Base-by-base conservation (phyloP, 53 echinoderm and acorn worm species). In the Henricia sp. region DNA sequence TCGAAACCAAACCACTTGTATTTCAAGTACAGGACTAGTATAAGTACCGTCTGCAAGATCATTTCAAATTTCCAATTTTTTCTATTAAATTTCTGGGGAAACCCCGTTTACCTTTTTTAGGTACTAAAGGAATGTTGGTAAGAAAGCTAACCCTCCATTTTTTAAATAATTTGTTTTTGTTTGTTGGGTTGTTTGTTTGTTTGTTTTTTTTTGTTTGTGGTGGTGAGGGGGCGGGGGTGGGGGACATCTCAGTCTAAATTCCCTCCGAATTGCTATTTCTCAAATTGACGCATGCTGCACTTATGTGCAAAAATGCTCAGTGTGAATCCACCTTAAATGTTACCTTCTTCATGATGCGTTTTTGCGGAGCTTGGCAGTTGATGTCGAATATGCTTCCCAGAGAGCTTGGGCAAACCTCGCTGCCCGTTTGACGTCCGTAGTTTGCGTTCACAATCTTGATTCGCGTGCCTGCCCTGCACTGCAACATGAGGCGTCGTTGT, bases 381-480 rank as follows among this genome's bases (percentile, higher is more conserved):
- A 48, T 80, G 16, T 63, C 64, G 20, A n/a, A 8, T 24, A 80
- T 39, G 8, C 8, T 5, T 27, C 28, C 27, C 17, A 6, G 16
- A 21, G 32, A 1, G 32, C 48, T 80, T 6, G 41, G 63, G 63
- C 80, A 80, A 9, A 80, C 80, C 80, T 64, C 64, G 27, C 63
- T 33, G 1, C 80, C 80, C 9, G 80, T 64, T 11, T 19, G 43
- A 10, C 80, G 42, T 33, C 80, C 80, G 30, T 80, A 80, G 16
- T 34, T 37, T 1, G 80, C 64, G 33, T 63, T 80, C 80, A 63
- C 8, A 37, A 80, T 80, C 48, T 19, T 27, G 1, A 80, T 80
- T 9, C 48, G 24, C 8, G 62, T 44, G 6, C 80, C 80, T 64
- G 63, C 64, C 48, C 32, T 39, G 80, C 80, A 80, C 46, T 63